phyloP scores from a whole-genome alignment of 2,888 invertebrate species.

The Teleogryllus oceanicus region DNA sequence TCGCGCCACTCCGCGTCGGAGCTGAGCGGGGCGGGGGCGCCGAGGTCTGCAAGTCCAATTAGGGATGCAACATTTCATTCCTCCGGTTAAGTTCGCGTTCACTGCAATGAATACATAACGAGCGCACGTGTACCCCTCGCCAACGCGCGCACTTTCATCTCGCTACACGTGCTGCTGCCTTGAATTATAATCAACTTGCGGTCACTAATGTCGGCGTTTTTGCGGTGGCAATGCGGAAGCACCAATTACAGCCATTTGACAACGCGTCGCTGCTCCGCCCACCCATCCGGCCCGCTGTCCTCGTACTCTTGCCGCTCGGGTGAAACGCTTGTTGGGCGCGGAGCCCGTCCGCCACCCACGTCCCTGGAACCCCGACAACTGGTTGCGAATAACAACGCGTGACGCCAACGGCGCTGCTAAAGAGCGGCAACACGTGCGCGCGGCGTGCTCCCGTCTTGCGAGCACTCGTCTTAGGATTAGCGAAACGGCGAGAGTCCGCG shows the following conservation, averaged over 20 bases:
- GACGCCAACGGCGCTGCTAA: no score
- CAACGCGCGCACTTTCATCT: neutral
- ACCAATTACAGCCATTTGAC: neutral
- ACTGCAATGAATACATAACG: constrained; percentile 1
- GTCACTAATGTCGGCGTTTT: neutral
- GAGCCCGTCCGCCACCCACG: no score
- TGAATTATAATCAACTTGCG: neutral
- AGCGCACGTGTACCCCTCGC: neutral
- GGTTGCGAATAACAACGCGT: no score
- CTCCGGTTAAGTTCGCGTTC: constrained; percentile 2
- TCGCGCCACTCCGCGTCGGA: neutral
- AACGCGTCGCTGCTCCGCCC: neutral
- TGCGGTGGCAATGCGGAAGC: neutral
- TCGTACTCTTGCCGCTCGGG: neutral
- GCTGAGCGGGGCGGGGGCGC: neutral
- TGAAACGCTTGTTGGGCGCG: neutral
- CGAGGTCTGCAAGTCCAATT: constrained; percentile 18
- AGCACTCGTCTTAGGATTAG: no score
- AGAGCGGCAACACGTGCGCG: no score
- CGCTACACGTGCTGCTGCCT: neutral
- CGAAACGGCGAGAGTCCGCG: no score
- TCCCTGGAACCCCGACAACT: no score
- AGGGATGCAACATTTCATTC: constrained; percentile 18
- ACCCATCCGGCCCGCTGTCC: neutral
- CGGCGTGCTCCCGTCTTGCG: no score